Conservation (phyloP, 2,797 vertebrate genomes). For the Parambassis ranga region DNA sequence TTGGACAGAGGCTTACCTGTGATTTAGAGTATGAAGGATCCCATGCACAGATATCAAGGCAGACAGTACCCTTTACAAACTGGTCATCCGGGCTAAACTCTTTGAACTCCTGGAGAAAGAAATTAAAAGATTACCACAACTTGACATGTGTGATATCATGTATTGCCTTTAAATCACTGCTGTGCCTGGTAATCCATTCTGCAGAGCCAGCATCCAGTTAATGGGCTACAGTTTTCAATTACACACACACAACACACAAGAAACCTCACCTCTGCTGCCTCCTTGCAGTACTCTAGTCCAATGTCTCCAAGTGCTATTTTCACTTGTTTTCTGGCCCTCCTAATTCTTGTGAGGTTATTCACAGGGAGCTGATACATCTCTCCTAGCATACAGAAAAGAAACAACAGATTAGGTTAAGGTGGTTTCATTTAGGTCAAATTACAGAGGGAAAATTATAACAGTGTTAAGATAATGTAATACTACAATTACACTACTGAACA, state of each 20-base stretch:
- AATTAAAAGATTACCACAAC: background rate
- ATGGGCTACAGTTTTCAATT: background rate
- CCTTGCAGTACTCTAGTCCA: constrained; percentile 97
- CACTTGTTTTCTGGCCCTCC: constrained; percentile 97
- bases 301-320: constrained; percentile 97
- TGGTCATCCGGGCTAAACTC: constrained; percentile 95
- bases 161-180: no score
- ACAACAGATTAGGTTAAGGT: background rate
- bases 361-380: constrained; percentile 99
- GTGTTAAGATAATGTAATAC: no score
- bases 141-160: no score
- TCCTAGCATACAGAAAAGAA: constrained; percentile 68
- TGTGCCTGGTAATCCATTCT: background rate
- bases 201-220: background rate
- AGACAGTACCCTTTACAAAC: constrained; percentile 88
- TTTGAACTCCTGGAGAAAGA: constrained; percentile 89
- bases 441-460: no score
- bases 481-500: no score
- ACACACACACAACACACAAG: background rate
- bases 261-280: constrained; percentile 90
- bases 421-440: no score
- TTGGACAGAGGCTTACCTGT: constrained; percentile 83
- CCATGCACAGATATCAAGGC: constrained; percentile 94
- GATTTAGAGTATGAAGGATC: constrained; percentile 95
- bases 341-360: constrained; percentile 96